These are phyloP conservation scores for Nysson spinosus DNA, from an alignment of 2,888 invertebrate genomes.

Conservation along the genomic window DNA sequence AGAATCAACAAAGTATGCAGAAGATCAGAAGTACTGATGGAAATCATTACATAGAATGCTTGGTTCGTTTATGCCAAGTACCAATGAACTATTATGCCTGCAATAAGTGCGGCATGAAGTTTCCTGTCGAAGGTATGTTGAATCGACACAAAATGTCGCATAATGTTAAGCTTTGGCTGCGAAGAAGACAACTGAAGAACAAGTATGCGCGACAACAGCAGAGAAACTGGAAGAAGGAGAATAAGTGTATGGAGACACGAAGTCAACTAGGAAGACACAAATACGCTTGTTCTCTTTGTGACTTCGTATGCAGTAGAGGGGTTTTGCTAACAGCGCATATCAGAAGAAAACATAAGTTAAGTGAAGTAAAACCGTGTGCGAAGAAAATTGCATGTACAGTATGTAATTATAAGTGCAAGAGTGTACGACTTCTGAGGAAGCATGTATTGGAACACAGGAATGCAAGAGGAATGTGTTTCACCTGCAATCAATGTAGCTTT, in stretches of 20 bases:
- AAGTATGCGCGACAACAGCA: neutral
- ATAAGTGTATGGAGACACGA: neutral
- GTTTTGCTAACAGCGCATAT: slow-evolving; percentile 45
- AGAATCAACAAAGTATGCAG: slow-evolving; percentile 1
- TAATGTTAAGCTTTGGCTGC: slow-evolving; percentile 13
- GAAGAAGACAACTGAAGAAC: slow-evolving; percentile 12
- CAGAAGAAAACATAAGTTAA: slow-evolving; percentile 39
- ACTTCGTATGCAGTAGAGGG: slow-evolving; percentile 45
- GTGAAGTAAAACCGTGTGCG: neutral
- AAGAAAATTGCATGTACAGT: slow-evolving; percentile 7
- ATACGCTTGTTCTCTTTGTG: slow-evolving; percentile 53
- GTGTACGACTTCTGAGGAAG: slow-evolving; percentile 1
- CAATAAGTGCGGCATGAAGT: slow-evolving; percentile 64
- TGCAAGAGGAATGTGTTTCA: slow-evolving; percentile 13
- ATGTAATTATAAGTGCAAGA: slow-evolving; percentile 10
- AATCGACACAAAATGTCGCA: slow-evolving; percentile 62
- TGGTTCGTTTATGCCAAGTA: slow-evolving; percentile 23
- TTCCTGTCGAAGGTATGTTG: slow-evolving; percentile 64
- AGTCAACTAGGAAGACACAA: slow-evolving; percentile 7
- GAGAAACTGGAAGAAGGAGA: neutral
- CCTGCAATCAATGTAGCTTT: slow-evolving; percentile 59
- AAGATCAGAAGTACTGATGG: neutral
- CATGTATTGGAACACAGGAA: slow-evolving; percentile 27
- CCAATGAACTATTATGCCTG: slow-evolving; percentile 50
- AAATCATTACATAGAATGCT: neutral